Conservation (phyloP, 2,797 vertebrate genomes). For the Trachurus trachurus region DNA sequence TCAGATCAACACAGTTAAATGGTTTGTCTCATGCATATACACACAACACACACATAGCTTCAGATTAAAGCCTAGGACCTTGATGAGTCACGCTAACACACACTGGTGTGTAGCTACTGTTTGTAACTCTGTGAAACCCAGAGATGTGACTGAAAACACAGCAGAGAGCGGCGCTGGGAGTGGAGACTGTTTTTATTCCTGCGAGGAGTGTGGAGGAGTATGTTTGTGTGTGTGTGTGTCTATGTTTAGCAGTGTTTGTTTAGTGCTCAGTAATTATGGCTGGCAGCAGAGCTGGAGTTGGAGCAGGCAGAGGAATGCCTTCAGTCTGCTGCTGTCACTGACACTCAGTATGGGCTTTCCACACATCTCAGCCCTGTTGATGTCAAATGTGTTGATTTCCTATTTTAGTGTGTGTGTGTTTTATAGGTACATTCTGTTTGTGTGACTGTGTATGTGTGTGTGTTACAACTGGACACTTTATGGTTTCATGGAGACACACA, state of each 20-base stretch:
- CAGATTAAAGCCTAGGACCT: too few relatives aligned
- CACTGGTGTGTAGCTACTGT: neutral
- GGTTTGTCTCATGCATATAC: neutral
- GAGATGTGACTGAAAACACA: neutral
- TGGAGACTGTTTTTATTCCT: conserved; percentile 29
- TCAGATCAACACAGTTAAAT: neutral
- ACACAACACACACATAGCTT: neutral
- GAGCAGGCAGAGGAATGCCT: conserved; percentile 63
- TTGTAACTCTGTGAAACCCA: neutral
- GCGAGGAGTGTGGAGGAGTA: conserved; percentile 29
- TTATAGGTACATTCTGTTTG: too few relatives aligned
- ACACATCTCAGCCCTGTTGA: too few relatives aligned
- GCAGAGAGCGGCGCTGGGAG: neutral
- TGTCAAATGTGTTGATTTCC: too few relatives aligned
- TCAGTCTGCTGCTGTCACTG: conserved; percentile 36
- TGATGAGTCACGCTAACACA: neutral
- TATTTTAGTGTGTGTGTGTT: too few relatives aligned
- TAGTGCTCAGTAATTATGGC: conserved; percentile 71
- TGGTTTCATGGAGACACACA: neutral
- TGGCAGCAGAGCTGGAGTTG: conserved; percentile 58
- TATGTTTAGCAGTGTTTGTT: conserved; percentile 74
- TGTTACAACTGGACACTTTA: too few relatives aligned
- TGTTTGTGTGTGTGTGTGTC: conserved; percentile 17
- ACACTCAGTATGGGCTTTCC: too few relatives aligned
- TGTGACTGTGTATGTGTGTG: too few relatives aligned